Evolutionary conservation across 2,888 invertebrate species (phyloP), one percentile per base, ranked within the genome.

Genomic region (Oligia strigilis): DNA sequence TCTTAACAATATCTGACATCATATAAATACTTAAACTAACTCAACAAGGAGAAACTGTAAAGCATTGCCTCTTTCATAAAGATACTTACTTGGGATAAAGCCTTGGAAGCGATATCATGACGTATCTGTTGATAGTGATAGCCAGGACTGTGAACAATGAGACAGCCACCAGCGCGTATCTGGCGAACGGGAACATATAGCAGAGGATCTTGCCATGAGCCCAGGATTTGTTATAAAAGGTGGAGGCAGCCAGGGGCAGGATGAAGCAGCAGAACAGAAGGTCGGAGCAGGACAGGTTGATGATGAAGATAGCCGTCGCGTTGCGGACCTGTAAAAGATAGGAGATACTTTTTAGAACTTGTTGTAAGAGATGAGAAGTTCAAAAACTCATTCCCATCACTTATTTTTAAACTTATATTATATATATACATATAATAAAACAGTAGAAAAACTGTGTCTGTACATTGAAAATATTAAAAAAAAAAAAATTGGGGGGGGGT

Each of bases 271-370:
- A 98, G 91, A 98, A 98, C 92, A 98, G 97, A 85, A 98, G 96
- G 92, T 98, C 98, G 46, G 98, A 98, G 36, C 97, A 97, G 43
- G 98, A 98, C 46, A 98, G 96, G 94, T 98, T 98, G 95, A 98
- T 98, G 87, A 98, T 98, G 95, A 98, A 98, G 78, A 98, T 97
- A 19, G 98, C 98, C 0, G 98, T 98, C 0, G 98, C 98, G 91
- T 98, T 98, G 77, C 98, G 98, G 46, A 98, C 98, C 98, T 98
- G 97, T 11, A 94, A 95, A 75, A 60, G 60, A 77, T 65, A 23
- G 69, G 19, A 81, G 14, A 52, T 0, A 19, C 0, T 17, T 11
- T 62, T 67, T 43, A 46, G 14, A 55, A n/a, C 13, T 55, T 67
- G 13, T 79, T 52, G 6, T 9, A 2, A 11, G 13, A 19, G n/a